Evolutionary conservation across 1,140 invertebrate genomes (phyloP), one percentile per base, ranked within the genome.

Genomic region (Propsilocerus akamusi): DNA sequence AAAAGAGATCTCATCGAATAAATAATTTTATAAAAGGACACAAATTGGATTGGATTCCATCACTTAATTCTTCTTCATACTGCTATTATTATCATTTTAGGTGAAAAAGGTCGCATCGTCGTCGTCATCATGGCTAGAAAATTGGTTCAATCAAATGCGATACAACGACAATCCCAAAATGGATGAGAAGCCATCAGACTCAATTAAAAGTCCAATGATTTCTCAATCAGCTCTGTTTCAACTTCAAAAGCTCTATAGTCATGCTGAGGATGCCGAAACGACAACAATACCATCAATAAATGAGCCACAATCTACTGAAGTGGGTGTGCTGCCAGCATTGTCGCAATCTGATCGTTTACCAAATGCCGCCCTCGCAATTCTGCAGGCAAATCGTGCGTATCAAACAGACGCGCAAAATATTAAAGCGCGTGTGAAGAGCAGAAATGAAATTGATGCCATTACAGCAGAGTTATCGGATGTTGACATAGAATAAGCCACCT

Each of bases 141-240:
- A 41, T 11, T 65, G 63, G 63, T 63, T 63, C 0, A 56, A 60
- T 32, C 59, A 59, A 26, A 58, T 64, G 58, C 57, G 60, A 24
- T 50, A 25, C n/a, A 8, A 26, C 24, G 23, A 14, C 26, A 6
- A 28, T 14, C 14, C 25, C 10, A 57, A 46, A 10, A 28, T 34
- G 34, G 32, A 46, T 26, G 41, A 47, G 14, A 17, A 30, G 26
- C 32, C 4, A 47, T 26, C n/a, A 28, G 24, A 32, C 4, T 2
- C 12, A 3, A 6, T 54, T 24, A 55, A 52, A 5, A 30, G 55
- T 1, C 51, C 49, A 23, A 37, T 46, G 30, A 46, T 58, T 26
- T 53, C 52, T 24, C 26, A 48, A 6, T 51, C 55, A 32, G 52
- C 60, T 47, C 48, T 64, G 52, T 52, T 56, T 46, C 63, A 65